phyloP scores from a whole-genome alignment of 2,797 vertebrate genomes.

The Peromyscus melanophrys region DNA sequence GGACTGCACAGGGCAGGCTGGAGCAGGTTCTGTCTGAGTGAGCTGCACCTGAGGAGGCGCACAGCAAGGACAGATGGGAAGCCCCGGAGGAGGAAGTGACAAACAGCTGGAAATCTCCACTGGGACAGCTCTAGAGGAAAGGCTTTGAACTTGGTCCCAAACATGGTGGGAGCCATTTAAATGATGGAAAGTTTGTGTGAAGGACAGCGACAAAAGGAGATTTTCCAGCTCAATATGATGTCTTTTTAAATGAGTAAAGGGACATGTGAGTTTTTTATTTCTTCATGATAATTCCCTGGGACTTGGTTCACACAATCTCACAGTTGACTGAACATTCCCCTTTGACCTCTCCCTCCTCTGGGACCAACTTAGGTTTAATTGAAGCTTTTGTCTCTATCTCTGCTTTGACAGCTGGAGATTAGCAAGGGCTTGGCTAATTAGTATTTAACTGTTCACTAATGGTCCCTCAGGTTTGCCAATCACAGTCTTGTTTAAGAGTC shows the following conservation, averaged over 20 bases:
- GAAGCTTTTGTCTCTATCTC: conserved; percentile 89
- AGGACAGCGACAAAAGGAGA: conserved; percentile 27
- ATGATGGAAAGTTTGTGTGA: not conserved
- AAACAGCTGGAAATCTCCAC: not conserved
- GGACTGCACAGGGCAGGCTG: not conserved
- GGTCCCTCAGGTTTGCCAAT: conserved; percentile 89
- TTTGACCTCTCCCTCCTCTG: conserved; percentile 90
- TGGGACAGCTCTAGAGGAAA: not conserved
- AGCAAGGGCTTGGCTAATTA: conserved; percentile 91
- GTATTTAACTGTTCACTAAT: conserved; percentile 91
- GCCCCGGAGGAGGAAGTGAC: not conserved
- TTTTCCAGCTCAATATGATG: conserved; percentile 77
- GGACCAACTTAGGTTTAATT: conserved; percentile 91
- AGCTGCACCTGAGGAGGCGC: not conserved
- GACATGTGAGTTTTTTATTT: conserved; percentile 73
- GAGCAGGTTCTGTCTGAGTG: not conserved
- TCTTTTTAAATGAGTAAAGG: conserved; percentile 67
- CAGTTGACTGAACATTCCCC: conserved; percentile 92
- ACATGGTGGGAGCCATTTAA: not conserved
- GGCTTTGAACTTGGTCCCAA: conserved; percentile 62
- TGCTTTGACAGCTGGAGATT: conserved; percentile 88
- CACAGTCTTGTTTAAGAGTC: conserved; percentile 88
- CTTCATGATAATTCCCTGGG: conserved; percentile 85
- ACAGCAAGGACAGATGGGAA: not conserved
- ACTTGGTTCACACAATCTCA: conserved; percentile 88